Conservation (phyloP, 1,140 invertebrate genomes). For the Pteromalus puparum region DNA sequence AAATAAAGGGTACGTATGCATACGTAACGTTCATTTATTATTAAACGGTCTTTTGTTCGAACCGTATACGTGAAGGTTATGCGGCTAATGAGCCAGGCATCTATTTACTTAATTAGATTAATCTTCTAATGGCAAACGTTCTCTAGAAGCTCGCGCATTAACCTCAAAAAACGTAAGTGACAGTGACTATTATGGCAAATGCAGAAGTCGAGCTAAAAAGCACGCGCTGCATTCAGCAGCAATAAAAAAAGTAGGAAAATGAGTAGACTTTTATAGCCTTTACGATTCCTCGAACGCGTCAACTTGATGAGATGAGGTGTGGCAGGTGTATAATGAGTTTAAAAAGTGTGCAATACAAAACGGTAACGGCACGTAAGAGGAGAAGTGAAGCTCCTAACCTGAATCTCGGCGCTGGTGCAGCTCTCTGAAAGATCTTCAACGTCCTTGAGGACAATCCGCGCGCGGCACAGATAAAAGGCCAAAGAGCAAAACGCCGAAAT, state of each 20-base stretch:
- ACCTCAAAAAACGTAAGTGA: neutral
- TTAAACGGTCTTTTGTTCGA: too few relatives aligned
- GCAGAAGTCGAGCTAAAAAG: neutral
- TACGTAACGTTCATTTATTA: too few relatives aligned
- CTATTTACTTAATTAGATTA: too few relatives aligned
- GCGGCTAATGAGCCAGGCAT: too few relatives aligned
- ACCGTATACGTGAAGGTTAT: too few relatives aligned
- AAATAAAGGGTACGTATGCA: too few relatives aligned
- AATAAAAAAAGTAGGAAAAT: neutral
- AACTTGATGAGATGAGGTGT: neutral
- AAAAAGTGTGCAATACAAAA: neutral
- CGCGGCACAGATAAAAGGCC: neutral
- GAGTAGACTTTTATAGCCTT: neutral
- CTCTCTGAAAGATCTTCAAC: neutral
- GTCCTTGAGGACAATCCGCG: neutral
- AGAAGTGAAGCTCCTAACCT: neutral
- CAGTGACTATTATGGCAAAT: too few relatives aligned
- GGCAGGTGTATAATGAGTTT: neutral
- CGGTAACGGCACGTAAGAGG: neutral
- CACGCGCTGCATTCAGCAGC: neutral
- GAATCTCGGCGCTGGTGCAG: neutral
- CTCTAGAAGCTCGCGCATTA: neutral
- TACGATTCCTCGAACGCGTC: neutral
- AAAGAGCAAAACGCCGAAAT: neutral
- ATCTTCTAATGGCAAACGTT: neutral